Conservation (phyloP, 2,797 vertebrate genomes). For the Echiichthys vipera region DNA sequence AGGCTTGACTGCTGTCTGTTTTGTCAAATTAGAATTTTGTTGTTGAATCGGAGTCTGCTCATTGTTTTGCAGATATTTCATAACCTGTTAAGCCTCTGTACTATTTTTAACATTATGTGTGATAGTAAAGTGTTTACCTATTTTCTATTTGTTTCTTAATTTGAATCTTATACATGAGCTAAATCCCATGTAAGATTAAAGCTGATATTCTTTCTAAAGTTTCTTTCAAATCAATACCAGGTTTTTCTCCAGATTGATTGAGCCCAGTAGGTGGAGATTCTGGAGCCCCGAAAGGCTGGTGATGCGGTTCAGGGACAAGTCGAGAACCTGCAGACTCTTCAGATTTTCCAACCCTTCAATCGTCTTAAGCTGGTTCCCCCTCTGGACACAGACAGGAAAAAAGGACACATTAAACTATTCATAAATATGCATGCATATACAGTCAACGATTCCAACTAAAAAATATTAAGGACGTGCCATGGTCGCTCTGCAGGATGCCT, state of each 20-base stretch:
- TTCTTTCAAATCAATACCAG: constrained; percentile 80
- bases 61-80: background rate
- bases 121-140: background rate
- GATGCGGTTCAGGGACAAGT: constrained; percentile 91
- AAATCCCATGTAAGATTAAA: background rate
- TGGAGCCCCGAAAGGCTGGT: constrained; percentile 88
- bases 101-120: background rate
- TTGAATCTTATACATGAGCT: background rate
- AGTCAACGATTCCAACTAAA: constrained; percentile 36
- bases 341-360: constrained; percentile 87
- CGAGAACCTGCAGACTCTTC: constrained; percentile 84
- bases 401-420: constrained; percentile 24
- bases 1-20: background rate
- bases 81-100: background rate
- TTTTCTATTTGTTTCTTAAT: background rate
- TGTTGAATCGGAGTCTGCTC: background rate
- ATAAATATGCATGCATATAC: constrained; percentile 34
- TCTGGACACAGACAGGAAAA: constrained; percentile 77
- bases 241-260: constrained; percentile 90
- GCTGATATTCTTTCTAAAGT: background rate
- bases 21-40: background rate
- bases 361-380: constrained; percentile 87
- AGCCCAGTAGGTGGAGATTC: constrained; percentile 84
- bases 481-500: constrained; percentile 45
- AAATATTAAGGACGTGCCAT: constrained; percentile 62